Conservation (phyloP, 92 coral and sea anemone species). For the Heliopora coerulea region DNA sequence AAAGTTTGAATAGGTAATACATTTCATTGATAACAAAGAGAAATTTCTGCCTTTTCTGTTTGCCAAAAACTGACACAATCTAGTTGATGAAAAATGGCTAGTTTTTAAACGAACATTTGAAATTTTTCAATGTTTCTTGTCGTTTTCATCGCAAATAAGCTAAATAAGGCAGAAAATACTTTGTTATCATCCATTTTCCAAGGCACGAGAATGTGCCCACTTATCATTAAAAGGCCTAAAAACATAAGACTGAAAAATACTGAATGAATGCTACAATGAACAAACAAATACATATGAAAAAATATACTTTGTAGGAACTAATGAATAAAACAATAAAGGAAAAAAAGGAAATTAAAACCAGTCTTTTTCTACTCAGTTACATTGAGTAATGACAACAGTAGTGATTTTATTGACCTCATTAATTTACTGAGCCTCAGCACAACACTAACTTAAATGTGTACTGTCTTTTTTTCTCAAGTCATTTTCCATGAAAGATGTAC, state of each 20-base stretch:
- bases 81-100: no score
- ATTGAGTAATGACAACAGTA: not conserved
- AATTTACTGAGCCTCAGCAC: conserved; percentile 28
- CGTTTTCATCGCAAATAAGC: not conserved
- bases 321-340: not conserved
- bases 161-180: not conserved
- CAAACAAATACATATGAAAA: conserved; percentile 9
- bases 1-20: not conserved
- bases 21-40: conserved; percentile 37
- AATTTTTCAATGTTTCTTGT: not conserved
- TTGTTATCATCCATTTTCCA: conserved; percentile 11
- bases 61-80: no score
- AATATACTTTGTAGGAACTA: not conserved
- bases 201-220: conserved; percentile 25
- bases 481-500: not conserved
- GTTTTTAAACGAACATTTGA: no score
- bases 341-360: not conserved
- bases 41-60: not conserved
- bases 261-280: not conserved
- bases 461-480: not conserved
- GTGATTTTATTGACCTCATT: not conserved
- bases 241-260: not conserved
- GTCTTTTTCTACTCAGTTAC: not conserved
- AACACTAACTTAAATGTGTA: conserved; percentile 26
- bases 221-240: not conserved